These are phyloP conservation scores for Neopelma chrysocephalum DNA, from an alignment of 2,797 vertebrate species.

Conservation along the genomic window DNA sequence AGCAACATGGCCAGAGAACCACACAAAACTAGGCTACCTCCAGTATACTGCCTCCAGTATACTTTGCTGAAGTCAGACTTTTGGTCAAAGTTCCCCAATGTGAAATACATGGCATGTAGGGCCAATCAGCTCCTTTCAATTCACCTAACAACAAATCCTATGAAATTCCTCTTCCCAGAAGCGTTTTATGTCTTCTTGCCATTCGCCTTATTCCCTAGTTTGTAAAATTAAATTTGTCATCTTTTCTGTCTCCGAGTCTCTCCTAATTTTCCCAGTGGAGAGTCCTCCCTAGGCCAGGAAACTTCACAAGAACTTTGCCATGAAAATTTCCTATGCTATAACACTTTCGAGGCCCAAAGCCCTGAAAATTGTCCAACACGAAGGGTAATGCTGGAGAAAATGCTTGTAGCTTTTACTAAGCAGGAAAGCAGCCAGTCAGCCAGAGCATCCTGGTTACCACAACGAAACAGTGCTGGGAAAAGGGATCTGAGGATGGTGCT, in stretches of 20 bases:
- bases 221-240: not conserved
- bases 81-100: not conserved
- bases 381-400: slow-evolving; percentile 17
- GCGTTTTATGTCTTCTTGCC: not conserved
- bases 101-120: not conserved
- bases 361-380: not conserved
- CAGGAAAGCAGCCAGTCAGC: not conserved
- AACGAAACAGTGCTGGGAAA: not conserved
- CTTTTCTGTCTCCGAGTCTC: not conserved
- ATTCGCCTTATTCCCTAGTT: not conserved
- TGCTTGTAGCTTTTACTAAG: not conserved
- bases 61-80: not conserved
- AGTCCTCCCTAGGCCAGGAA: slow-evolving; percentile 25
- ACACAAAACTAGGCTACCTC: not conserved
- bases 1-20: not conserved
- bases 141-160: not conserved
- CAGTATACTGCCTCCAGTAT: not conserved
- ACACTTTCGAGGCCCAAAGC: not conserved
- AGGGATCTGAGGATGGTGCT: not conserved
- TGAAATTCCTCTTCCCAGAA: not conserved
- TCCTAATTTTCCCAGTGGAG: not conserved
- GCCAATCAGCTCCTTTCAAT: not conserved
- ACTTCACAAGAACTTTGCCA: slow-evolving; percentile 11
- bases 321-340: not conserved
- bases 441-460: not conserved